Evolutionary conservation across 2,888 invertebrate species (phyloP), one percentile per base, ranked within the genome.

Genomic region (Drosophila lacicola): DNA sequence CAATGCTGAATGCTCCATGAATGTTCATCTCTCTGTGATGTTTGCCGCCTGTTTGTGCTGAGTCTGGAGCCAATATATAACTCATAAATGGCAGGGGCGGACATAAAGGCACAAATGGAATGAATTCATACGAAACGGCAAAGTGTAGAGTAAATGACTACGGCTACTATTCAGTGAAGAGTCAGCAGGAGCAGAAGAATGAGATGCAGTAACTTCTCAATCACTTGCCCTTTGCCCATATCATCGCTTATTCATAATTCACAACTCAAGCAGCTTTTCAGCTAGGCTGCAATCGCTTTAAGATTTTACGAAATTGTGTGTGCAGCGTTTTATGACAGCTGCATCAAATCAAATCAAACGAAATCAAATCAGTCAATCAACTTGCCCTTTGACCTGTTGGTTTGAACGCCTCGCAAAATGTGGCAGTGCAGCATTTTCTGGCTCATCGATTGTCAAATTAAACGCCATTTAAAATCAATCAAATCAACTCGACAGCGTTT

Each of bases 391-490:
- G 72, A 76, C 68, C 58, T 41, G 25, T 56, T 29, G 62, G 46
- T 69, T 69, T 56, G 76, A 76, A 76, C 76, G 76, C 75, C 67
- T 67, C 61, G 37, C 47, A 55, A 71, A 71, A 46, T 71, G 56
- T 19, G 44, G 53, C 14, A 21, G 34, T 36, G 56, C 21, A 56
- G 72, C 50, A 70, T 73, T 79, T 75, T 73, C 61, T 51, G 70
- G 72, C 67, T 66, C 62, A 60, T 75, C 78, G 83, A 54, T 68
- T 78, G 76, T 61, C 86, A 70, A 76, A 72, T 80, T 83, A 80
- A 80, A 76, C 70, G 68, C 56, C 71, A 77, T 79, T 83, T 77
- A 70, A 73, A 67, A 63, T 76, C 74, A 80, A 70, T 82, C 78
- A 74, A 72, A 74, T 70, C 50, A 66, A 50, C 69, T 69, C 73